Percentiles rank a stretch among this genome's conserved stretches.
Conservation (phyloP, 2,113 vertebrate species). For the Monopterus albus region DNA sequence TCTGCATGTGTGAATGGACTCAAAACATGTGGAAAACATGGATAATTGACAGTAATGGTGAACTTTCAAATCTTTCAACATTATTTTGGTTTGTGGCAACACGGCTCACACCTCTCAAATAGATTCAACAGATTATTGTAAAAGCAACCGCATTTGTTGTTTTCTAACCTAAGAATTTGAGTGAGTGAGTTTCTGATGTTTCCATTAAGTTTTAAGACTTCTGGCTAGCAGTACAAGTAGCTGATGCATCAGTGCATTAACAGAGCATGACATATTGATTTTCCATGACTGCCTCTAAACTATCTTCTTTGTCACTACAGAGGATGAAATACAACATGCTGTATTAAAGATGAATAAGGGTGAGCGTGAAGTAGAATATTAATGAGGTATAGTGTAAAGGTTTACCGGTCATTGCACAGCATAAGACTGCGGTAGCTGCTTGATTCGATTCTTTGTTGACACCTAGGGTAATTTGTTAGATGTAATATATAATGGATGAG, state of each 20-base stretch:
- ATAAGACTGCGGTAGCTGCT: background rate
- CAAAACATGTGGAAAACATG: constrained; percentile 19
- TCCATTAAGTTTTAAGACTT: constrained; percentile 20
- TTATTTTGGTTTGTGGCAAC: background rate
- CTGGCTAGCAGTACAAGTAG: constrained; percentile 13
- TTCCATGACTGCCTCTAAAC: constrained; percentile 17
- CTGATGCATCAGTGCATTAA: constrained; percentile 24
- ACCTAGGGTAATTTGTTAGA: constrained; percentile 2
- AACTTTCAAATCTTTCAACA: constrained; percentile 15
- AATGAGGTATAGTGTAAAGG: constrained; percentile 47
- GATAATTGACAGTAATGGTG: constrained; percentile 5
- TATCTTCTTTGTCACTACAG: background rate
- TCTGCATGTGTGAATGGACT: constrained; percentile 34
- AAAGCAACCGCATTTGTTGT: background rate
- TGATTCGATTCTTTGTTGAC: constrained; percentile 1
- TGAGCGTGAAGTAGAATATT: constrained; percentile 57
- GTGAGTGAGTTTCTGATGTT: constrained; percentile 1
- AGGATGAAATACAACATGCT: constrained; percentile 10
- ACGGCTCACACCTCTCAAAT: background rate
- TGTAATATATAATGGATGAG: constrained; percentile 2
- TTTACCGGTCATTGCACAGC: constrained; percentile 32
- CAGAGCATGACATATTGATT: constrained; percentile 26
- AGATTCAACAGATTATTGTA: background rate
- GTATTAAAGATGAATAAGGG: constrained; percentile 57
- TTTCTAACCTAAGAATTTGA: background rate